These are phyloP conservation scores for Cylloceria caligata DNA, from an alignment of 2,888 invertebrate species.

Conservation along the genomic window DNA sequence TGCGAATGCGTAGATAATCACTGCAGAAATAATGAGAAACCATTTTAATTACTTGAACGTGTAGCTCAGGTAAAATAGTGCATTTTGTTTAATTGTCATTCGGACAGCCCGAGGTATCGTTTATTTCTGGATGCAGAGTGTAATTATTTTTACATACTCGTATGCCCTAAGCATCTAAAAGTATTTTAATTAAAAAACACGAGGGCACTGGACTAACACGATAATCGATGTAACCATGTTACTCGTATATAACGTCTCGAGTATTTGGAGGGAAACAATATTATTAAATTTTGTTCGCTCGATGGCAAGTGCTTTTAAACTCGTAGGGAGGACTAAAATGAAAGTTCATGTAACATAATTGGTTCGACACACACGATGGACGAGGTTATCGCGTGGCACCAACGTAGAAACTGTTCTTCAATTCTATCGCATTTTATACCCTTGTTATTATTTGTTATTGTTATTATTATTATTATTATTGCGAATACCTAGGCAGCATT, in stretches of 20 bases:
- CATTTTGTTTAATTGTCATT: too few species aligned
- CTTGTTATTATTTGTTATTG: too few species aligned
- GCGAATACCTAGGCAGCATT: neutral
- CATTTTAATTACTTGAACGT: constrained; percentile 47
- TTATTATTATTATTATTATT: too few species aligned
- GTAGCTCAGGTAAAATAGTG: neutral
- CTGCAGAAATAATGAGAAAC: neutral
- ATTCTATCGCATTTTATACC: neutral
- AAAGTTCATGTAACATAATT: constrained; percentile 3
- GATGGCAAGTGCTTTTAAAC: neutral
- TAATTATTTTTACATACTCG: constrained; percentile 38
- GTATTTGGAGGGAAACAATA: neutral
- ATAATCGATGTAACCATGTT: constrained; percentile 67
- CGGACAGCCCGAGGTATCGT: too few species aligned
- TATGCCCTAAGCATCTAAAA: constrained; percentile 69
- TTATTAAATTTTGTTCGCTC: constrained; percentile 10
- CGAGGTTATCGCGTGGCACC: constrained; percentile 28
- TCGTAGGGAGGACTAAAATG: neutral
- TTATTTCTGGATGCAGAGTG: neutral
- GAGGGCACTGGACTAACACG: constrained; percentile 29
- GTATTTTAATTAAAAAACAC: constrained; percentile 72
- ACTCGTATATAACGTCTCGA: neutral
- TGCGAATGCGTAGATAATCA: neutral
- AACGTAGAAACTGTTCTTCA: neutral
- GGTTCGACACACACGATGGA: constrained; percentile 11